These are phyloP conservation scores for Xestobium rufovillosum DNA, from an alignment of 2,888 invertebrate genomes.

Conservation along the genomic window DNA sequence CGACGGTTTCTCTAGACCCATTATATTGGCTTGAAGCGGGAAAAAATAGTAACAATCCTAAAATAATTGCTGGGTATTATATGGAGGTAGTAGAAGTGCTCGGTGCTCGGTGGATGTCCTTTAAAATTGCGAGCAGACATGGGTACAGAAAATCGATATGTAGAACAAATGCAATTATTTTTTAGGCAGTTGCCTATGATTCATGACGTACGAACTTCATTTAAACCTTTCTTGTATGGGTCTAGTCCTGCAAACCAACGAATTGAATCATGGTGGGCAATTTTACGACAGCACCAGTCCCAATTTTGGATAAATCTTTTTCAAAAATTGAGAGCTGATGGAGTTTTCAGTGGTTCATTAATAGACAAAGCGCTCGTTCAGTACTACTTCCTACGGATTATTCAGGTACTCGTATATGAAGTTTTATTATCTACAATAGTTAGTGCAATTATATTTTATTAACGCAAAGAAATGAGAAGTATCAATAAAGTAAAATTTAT, in stretches of 20 bases:
- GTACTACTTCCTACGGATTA: no score
- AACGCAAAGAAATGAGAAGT: no score
- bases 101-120: conserved; percentile 16
- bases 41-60: conserved; percentile 17
- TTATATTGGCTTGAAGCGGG: conserved; percentile 19
- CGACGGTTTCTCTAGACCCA: conserved; percentile 17
- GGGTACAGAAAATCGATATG: conserved; percentile 21
- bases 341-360: no score
- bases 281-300: conserved; percentile 9
- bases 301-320: no score
- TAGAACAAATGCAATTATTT: conserved; percentile 15
- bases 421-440: no score
- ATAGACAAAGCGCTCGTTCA: no score
- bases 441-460: no score
- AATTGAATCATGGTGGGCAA: conserved; percentile 14
- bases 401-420: no score
- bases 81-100: conserved; percentile 10
- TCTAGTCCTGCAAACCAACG: no score
- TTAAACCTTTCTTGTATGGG: conserved; percentile 2
- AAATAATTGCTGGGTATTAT: conserved; percentile 18
- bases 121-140: conserved; percentile 17
- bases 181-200: conserved; percentile 4
- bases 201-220: conserved; percentile 4
- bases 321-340: no score
- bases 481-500: no score